A percentile compares a stretch with the other conserved stretches of the same genome.
Conservation (phyloP, 2,888 invertebrate genomes). For the Cheilosia vernalis region DNA sequence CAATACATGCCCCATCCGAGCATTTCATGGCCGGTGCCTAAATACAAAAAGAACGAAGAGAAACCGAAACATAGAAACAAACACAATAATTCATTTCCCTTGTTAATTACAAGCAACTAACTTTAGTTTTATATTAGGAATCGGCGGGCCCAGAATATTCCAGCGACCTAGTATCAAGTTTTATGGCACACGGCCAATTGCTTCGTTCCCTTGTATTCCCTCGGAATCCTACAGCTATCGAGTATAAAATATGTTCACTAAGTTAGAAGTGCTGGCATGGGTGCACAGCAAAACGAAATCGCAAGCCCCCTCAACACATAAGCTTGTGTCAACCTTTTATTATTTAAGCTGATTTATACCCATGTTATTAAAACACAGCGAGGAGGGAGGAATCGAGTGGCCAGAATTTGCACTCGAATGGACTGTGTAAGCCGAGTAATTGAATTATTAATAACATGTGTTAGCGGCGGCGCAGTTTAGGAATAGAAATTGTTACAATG, state of each 20-base stretch:
- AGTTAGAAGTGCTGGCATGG: background rate
- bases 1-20: too few species aligned
- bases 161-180: too few species aligned
- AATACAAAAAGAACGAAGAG: background rate
- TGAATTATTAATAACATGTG: slow-evolving; percentile 62
- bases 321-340: slow-evolving; percentile 49
- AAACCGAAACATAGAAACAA: background rate
- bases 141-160: too few species aligned
- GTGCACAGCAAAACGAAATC: slow-evolving; percentile 38
- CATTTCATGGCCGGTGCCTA: background rate
- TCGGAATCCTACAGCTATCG: too few species aligned
- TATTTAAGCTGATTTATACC: slow-evolving; percentile 60
- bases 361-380: slow-evolving; percentile 48
- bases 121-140: too few species aligned
- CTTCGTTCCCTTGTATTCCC: too few species aligned
- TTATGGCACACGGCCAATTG: too few species aligned
- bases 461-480: slow-evolving; percentile 23
- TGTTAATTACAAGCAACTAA: too few species aligned
- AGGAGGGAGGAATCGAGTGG: slow-evolving; percentile 34
- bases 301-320: slow-evolving; percentile 23
- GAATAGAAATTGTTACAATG: slow-evolving; percentile 25
- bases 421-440: slow-evolving; percentile 61
- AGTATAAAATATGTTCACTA: too few species aligned
- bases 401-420: slow-evolving; percentile 58
- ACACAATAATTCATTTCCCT: too few species aligned